phyloP scores from a whole-genome alignment of 2,888 invertebrate species.

The Poecilus cupreus region DNA sequence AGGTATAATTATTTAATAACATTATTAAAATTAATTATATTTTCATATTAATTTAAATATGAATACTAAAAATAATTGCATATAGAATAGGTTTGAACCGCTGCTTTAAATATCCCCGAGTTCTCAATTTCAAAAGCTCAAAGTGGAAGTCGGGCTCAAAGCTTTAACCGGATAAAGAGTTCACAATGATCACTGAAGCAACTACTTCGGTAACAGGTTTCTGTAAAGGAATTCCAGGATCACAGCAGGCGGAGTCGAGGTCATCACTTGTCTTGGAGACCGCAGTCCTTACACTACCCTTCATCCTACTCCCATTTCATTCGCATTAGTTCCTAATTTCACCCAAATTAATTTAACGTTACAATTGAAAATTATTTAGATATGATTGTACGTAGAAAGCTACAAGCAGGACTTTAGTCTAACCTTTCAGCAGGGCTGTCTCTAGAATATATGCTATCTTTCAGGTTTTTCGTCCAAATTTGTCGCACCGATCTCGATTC shows the following conservation, averaged over 20 bases:
- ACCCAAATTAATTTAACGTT: neutral
- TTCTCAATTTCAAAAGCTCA: slow-evolving; percentile 50
- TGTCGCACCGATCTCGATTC: too few species aligned
- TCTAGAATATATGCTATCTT: too few species aligned
- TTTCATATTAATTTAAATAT: neutral
- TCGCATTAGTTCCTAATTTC: neutral
- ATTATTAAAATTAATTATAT: neutral
- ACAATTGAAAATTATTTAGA: slow-evolving; percentile 6
- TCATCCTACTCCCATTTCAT: neutral
- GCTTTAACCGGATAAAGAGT: slow-evolving; percentile 50
- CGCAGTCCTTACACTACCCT: neutral
- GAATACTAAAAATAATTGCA: slow-evolving; percentile 13
- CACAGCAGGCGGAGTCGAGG: neutral
- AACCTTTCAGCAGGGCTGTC: too few species aligned
- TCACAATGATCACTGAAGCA: slow-evolving; percentile 52
- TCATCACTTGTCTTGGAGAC: slow-evolving; percentile 21
- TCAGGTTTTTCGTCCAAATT: too few species aligned
- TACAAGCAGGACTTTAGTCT: neutral
- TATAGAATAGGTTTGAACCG: neutral
- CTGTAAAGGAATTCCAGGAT: slow-evolving; percentile 15
- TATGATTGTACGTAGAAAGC: slow-evolving; percentile 20
- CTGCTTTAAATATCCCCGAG: slow-evolving; percentile 40
- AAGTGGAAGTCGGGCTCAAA: slow-evolving; percentile 32
- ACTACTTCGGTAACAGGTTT: slow-evolving; percentile 42
- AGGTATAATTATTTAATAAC: neutral